A percentile compares a stretch with the other conserved stretches of the same genome.
These are phyloP conservation scores for Sebastes flavidus DNA, from an alignment of 2,797 vertebrate genomes.

Conservation along the genomic window DNA sequence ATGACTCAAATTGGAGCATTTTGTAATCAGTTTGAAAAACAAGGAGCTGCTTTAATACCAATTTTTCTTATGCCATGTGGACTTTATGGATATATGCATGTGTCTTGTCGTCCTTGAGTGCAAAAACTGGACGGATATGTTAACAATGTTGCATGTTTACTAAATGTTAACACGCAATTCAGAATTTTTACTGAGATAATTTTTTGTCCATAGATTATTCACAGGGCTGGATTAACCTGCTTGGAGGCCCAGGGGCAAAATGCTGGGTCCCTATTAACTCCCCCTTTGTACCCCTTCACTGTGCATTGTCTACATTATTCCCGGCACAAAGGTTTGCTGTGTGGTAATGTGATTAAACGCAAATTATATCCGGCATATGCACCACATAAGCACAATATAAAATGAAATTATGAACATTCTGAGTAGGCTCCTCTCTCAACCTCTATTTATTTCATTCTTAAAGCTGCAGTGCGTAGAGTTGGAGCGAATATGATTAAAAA, in stretches of 20 bases:
- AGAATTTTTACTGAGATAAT: accelerated
- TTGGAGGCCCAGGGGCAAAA: no score
- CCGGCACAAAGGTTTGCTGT: background rate
- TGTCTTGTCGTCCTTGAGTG: accelerated
- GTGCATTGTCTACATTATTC: background rate
- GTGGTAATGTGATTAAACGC: accelerated
- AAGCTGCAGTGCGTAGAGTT: no score
- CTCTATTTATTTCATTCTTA: background rate
- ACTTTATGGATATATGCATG: background rate
- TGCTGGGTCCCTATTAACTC: background rate
- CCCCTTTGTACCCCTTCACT: no score
- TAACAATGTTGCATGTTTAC: background rate
- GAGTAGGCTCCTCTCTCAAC: accelerated
- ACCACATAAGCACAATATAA: background rate
- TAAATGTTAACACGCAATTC: background rate
- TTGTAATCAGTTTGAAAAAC: background rate
- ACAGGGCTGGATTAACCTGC: background rate
- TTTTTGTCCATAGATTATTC: background rate
- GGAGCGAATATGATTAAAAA: no score
- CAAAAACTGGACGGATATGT: background rate
- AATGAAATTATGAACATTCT: background rate
- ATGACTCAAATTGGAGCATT: background rate
- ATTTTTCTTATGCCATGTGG: background rate
- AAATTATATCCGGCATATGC: background rate
- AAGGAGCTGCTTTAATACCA: background rate